These are phyloP conservation scores for Eudasyphora cyanicolor DNA, from an alignment of 2,888 invertebrate species.

Conservation along the genomic window DNA sequence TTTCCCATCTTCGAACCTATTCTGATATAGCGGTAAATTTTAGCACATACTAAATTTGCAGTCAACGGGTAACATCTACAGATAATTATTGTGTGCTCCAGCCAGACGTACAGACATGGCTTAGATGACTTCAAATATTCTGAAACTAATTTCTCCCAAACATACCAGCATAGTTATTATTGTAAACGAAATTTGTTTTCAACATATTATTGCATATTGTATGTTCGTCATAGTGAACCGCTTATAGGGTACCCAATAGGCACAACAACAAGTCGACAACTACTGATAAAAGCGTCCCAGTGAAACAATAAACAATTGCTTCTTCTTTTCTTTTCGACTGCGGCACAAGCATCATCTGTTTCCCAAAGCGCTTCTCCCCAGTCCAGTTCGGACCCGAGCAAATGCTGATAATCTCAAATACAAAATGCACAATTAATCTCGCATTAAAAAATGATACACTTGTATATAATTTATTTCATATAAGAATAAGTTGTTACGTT, in stretches of 20 bases:
- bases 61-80: no score
- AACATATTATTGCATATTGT: no score
- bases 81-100: no score
- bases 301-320: neutral
- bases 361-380: neutral
- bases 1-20: no score
- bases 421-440: conserved; percentile 30
- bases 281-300: neutral
- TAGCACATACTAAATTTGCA: no score
- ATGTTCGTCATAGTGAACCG: neutral
- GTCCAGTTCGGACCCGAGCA: no score
- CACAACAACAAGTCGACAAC: neutral
- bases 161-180: no score
- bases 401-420: conserved; percentile 15
- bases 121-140: no score
- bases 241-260: neutral
- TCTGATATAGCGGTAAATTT: no score
- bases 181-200: no score
- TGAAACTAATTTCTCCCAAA: no score
- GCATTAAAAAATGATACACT: neutral
- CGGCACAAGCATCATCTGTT: neutral
- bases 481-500: neutral
- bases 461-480: neutral
- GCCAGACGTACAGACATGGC: no score
- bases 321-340: neutral